Evolutionary conservation across 2,888 invertebrate genomes (phyloP), one percentile per base, ranked within the genome.

Genomic region (Pseudococcus jackbeardsleyi): DNA sequence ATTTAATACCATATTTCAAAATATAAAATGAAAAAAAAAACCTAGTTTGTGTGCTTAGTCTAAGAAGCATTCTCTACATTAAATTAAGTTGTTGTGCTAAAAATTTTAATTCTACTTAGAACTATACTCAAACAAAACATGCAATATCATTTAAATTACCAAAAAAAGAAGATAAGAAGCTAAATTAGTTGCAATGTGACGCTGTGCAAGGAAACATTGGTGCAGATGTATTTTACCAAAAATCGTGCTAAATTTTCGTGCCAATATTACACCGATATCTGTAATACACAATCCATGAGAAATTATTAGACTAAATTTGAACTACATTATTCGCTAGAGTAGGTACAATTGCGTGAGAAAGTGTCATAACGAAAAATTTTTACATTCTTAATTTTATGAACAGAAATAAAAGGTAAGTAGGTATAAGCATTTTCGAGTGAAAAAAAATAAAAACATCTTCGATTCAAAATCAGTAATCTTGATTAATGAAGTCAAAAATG

Each of bases 171-270:
- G n/a, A 82, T 3, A 82, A 42, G 19, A 46, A 82, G 79, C 79
- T 46, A 82, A 19, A 82, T 82, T 46, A 82, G 46, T 82, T 42
- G 42, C 22, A 46, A 46, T 19, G 46, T 82, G 42, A 82, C 19
- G 64, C 64, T 22, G 86, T 86, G 86, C 86, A 48, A 77, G 42
- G 42, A 77, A 86, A 86, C 8, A 72, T 46, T 15, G 72, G 68
- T 72, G 72, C 68, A 86, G 48, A 3, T 42, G 64, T 86, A 39
- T 64, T 86, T 86, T 68, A 64, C 77, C 64, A 86, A 86, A 64
- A 86, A 86, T 26, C 22, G 72, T 86, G 86, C 86, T 72, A 86
- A 46, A 46, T 48, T 64, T 86, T 64, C 68, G 86, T 86, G 86
- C 72, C 72, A 17, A 64, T 39, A 46, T 22, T 86, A 86, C 48